Conservation (phyloP, 1,140 invertebrate species). For the Cotesia chilonis region DNA sequence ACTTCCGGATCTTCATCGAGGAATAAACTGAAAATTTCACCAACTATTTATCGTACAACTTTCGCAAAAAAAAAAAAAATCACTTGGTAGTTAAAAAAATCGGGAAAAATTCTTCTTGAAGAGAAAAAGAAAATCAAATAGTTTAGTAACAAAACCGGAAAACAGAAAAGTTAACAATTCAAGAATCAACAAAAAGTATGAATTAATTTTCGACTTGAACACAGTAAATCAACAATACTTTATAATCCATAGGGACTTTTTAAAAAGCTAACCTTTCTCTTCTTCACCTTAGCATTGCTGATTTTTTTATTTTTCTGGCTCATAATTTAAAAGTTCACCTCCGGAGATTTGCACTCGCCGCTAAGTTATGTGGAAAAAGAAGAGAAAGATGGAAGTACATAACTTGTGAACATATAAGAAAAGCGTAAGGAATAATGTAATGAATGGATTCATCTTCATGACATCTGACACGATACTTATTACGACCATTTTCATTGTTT, state of each 20-base stretch:
- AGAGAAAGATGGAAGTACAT: conserved; percentile 2
- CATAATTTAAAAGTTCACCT: conserved; percentile 25
- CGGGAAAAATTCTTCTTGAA: not conserved
- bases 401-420: conserved; percentile 12
- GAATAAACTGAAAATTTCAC: conserved; percentile 42
- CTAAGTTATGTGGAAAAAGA: conserved; percentile 16
- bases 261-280: conserved; percentile 21
- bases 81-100: not conserved
- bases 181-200: conserved; percentile 43
- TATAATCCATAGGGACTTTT: conserved; percentile 29
- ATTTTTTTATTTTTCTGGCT: conserved; percentile 12
- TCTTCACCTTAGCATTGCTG: not conserved
- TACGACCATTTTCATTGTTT: not conserved
- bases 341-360: conserved; percentile 11
- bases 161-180: not conserved
- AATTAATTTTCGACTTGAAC: conserved; percentile 59
- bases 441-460: conserved; percentile 19
- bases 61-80: not conserved
- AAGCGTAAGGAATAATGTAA: conserved; percentile 19
- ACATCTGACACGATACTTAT: conserved; percentile 12
- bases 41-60: conserved; percentile 38
- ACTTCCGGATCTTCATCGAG: conserved; percentile 44
- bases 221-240: conserved; percentile 56
- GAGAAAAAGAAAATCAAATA: not conserved
- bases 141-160: too few relatives aligned